phyloP scores from a whole-genome alignment of 2,797 vertebrate genomes.

The Natrix natrix region DNA sequence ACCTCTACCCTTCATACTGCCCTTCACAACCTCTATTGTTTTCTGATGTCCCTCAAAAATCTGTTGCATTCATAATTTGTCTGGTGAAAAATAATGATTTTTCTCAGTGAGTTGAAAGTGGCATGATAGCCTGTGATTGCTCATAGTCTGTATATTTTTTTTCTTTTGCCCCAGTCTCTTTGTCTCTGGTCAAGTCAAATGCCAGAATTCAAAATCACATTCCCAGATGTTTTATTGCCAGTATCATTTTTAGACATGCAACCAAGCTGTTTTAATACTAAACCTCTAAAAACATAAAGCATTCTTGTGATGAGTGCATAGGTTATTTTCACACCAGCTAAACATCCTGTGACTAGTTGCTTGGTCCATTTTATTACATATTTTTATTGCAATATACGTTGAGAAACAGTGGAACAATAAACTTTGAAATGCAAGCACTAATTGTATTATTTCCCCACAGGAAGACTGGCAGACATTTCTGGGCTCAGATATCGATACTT shows the following conservation, averaged over 20 bases:
- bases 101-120: not conserved
- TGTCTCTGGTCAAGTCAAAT: not conserved
- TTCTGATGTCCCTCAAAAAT: not conserved
- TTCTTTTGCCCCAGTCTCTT: not conserved
- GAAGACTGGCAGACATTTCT: not conserved
- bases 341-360: not conserved
- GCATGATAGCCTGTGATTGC: not conserved
- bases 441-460: not conserved
- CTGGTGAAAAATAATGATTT: not conserved
- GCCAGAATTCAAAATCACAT: not conserved
- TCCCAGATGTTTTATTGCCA: not conserved
- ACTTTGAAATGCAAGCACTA: not conserved
- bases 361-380: not conserved
- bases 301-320: not conserved
- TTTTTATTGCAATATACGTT: not conserved
- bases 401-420: not conserved
- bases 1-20: not conserved
- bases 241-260: not conserved
- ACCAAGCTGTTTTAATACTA: not conserved
- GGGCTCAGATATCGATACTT: not conserved
- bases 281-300: not conserved
- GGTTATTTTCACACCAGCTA: not conserved
- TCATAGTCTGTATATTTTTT: constrained; percentile 3
- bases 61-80: not conserved
- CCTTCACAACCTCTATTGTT: not conserved